Conservation (phyloP, 2,888 invertebrate species). For the Orthosia cruda region DNA sequence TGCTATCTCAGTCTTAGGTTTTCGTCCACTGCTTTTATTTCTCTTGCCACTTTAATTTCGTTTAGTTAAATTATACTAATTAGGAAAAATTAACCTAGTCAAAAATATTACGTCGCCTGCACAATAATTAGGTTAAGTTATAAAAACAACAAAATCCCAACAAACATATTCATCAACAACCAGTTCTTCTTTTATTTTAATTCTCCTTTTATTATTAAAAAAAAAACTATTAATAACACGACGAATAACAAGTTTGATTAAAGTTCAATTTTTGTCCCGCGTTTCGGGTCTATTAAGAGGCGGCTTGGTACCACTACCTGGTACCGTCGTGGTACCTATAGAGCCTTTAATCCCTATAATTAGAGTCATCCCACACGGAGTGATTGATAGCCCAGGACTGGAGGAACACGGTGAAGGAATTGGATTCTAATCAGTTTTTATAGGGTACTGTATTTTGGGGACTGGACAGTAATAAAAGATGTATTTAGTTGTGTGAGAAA, state of each 20-base stretch:
- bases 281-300: constrained; percentile 47
- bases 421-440: constrained; percentile 88
- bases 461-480: constrained; percentile 7
- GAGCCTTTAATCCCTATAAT: constrained; percentile 88
- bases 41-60: too few relatives aligned
- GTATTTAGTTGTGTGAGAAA: constrained; percentile 5
- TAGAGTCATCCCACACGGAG: constrained; percentile 87
- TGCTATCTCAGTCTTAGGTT: too few relatives aligned
- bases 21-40: too few relatives aligned
- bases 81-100: not conserved
- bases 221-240: constrained; percentile 59
- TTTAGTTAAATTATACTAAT: too few relatives aligned
- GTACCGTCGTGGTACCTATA: constrained; percentile 61
- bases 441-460: constrained; percentile 59
- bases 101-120: not conserved
- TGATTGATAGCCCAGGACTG: constrained; percentile 87
- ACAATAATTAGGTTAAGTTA: not conserved
- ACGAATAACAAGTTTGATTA: constrained; percentile 62
- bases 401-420: constrained; percentile 79
- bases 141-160: not conserved
- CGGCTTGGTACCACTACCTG: constrained; percentile 81
- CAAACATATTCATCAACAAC: constrained; percentile 11
- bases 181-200: constrained; percentile 5
- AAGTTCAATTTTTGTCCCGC: constrained; percentile 62
- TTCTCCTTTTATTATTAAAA: constrained; percentile 10